Evolutionary conservation across 2,113 vertebrate genomes (phyloP).

Genomic region (Aldabrachelys gigantea): DNA sequence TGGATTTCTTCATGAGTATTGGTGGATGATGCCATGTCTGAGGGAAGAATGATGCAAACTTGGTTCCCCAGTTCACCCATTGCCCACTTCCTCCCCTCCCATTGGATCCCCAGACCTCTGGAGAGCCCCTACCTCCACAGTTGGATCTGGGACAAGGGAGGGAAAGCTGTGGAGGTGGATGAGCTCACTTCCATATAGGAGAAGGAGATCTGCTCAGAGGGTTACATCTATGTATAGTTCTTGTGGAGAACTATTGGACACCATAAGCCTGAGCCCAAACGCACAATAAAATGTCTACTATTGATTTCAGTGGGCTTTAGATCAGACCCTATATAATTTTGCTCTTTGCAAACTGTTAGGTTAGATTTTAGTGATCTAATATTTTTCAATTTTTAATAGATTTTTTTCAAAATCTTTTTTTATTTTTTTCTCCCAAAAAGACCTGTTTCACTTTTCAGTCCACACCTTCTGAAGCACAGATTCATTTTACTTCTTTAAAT

Average conservation of each 20-base stretch:
- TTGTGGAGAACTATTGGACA: background rate
- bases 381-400: background rate
- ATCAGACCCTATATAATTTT: background rate
- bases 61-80: background rate
- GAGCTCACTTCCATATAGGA: background rate
- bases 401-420: background rate
- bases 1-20: background rate
- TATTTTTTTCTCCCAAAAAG: background rate
- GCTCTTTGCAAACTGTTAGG: background rate
- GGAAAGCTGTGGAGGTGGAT: background rate
- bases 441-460: constrained; percentile 18
- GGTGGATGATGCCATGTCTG: background rate
- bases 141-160: fast-evolving
- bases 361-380: background rate
- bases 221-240: background rate
- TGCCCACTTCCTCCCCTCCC: background rate
- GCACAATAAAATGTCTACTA: fast-evolving
- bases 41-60: background rate
- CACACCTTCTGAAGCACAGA: background rate
- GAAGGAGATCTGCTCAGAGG: background rate
- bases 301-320: background rate
- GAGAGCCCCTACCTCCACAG: background rate
- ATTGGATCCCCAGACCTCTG: background rate
- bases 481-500: constrained; percentile 56
- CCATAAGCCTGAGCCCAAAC: background rate